Base-by-base conservation (phyloP, 2,113 vertebrate genomes). In the Nerophis lumbriciformis region DNA sequence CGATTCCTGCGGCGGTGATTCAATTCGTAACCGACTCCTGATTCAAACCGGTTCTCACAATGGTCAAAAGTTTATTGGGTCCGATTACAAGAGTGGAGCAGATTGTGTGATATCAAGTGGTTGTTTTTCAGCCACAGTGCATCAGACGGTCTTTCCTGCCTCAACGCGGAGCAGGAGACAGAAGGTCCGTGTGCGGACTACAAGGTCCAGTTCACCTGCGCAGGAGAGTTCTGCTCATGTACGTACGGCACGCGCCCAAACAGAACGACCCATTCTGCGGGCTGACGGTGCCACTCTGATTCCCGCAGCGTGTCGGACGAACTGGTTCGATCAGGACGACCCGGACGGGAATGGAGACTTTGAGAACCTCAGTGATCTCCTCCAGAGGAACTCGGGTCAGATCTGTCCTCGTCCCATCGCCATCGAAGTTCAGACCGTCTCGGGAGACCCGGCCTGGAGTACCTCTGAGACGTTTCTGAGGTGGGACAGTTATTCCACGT, bases 281-380 rank as follows among this genome's bases (percentile, higher is more conserved):
- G 42, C 19, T 38, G 10, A 55, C 8, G 6, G 6, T 9, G 19
- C 15, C 9, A 48, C 2, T 42, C 15, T 64, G 8, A 53, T 52
- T 55, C 21, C 8, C 4, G 13, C 15, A 88, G 85, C 62, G 11
- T 86, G 83, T 37, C 77, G 72, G 59, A 89, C 81, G 0, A 57
- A 39, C 19, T 89, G 88, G 88, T 82, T 89, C 14, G 75, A 87
- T 55, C 28, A 61, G 0, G 85, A 89, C 52, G 52, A 85, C 44
- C 80, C 83, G 1, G 55, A 19, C 4, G 76, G 72, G 35, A 73
- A 66, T 0, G 78, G 86, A 58, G 86, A 89, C 60, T 86, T 71
- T 42, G 86, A 87, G 69, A 44, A 84, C 45, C 65, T 87, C 45
- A 45, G 36, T 9, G 63, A 82, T 19, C 74, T 88, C 45, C 66